Evolutionary conservation across 2,888 invertebrate genomes (phyloP).

Genomic region (Heteropelma amictum): DNA sequence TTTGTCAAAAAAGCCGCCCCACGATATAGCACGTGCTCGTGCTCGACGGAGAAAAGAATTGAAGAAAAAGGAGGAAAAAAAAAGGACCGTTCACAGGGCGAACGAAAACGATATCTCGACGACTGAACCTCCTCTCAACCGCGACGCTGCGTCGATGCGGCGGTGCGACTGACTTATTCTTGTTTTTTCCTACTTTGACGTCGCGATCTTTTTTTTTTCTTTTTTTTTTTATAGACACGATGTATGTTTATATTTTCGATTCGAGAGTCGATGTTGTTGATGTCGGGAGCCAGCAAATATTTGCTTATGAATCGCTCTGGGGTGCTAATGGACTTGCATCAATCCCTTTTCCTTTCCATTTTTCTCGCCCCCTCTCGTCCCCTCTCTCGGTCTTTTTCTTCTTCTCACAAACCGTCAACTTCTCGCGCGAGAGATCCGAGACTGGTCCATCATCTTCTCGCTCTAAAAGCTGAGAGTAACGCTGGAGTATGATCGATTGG

Average conservation of each 20-base stretch:
- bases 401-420: too few species aligned
- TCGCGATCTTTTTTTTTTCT: slow-evolving; percentile 6
- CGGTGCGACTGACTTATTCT: slow-evolving; percentile 40
- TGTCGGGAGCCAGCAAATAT: slow-evolving; percentile 56
- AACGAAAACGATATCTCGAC: slow-evolving; percentile 29
- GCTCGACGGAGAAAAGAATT: too few species aligned
- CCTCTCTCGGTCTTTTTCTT: background rate
- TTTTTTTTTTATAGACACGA: slow-evolving; percentile 10
- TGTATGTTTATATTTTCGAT: slow-evolving; percentile 34
- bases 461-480: slow-evolving; percentile 8
- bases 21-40: too few species aligned
- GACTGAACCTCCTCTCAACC: slow-evolving; percentile 19
- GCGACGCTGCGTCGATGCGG: slow-evolving; percentile 9
- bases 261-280: slow-evolving; percentile 30
- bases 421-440: slow-evolving; percentile 24
- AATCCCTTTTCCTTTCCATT: background rate
- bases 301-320: slow-evolving; percentile 63
- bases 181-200: slow-evolving; percentile 34
- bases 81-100: too few species aligned
- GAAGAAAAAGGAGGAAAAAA: slow-evolving; percentile 1
- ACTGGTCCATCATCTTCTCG: slow-evolving; percentile 49
- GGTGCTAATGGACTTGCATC: slow-evolving; percentile 62
- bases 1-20: slow-evolving; percentile 46
- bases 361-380: background rate
- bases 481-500: slow-evolving; percentile 42